These are phyloP conservation scores for Acleris sparsana DNA, from an alignment of 2,888 invertebrate species.

Conservation along the genomic window DNA sequence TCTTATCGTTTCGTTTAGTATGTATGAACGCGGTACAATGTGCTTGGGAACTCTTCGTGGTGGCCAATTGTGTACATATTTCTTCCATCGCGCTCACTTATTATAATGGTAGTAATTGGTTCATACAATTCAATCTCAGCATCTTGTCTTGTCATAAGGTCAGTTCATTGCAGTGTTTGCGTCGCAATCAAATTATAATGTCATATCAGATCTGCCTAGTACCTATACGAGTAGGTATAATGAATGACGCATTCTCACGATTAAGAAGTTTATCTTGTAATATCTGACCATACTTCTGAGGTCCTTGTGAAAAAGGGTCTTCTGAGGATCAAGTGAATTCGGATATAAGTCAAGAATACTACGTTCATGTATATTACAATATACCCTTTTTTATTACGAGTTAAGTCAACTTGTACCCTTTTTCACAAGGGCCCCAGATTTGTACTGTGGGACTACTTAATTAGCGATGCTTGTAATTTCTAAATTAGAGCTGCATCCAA, in stretches of 20 bases:
- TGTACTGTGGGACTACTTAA: no score
- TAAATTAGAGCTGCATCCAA: no score
- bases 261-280: not conserved
- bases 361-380: no score
- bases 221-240: not conserved
- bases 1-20: conserved; percentile 23
- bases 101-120: conserved; percentile 35
- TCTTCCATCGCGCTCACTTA: conserved; percentile 28
- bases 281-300: not conserved
- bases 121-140: conserved; percentile 32
- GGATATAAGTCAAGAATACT: no score
- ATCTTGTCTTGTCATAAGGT: conserved; percentile 32
- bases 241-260: conserved; percentile 26
- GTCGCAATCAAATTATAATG: conserved; percentile 30
- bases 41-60: conserved; percentile 28
- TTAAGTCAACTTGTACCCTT: no score
- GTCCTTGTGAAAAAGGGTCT: no score
- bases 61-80: conserved; percentile 25
- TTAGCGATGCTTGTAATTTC: no score
- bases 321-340: no score
- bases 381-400: no score
- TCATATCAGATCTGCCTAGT: conserved; percentile 24
- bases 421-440: no score
- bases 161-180: conserved; percentile 24
- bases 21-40: conserved; percentile 16